A percentile compares a stretch with the other conserved stretches of the same genome.
phyloP scores from a whole-genome alignment of 2,888 invertebrate genomes.

The Trichogramma evanescens region DNA sequence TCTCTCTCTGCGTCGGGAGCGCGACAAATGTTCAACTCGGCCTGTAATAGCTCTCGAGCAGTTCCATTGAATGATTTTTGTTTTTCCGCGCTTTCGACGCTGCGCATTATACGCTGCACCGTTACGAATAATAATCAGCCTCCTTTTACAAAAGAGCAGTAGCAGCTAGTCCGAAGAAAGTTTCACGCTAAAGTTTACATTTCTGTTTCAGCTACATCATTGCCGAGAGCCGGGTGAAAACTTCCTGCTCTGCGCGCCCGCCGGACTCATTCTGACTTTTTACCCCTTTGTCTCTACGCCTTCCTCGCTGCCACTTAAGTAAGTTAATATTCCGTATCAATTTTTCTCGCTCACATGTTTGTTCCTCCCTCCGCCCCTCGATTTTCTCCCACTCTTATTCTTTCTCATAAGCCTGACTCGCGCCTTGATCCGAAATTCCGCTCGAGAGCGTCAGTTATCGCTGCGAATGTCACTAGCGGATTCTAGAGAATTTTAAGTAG shows the following conservation, averaged over 20 bases:
- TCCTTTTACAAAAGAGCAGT: background rate
- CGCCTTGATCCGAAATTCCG: background rate
- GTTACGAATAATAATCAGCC: too few species aligned
- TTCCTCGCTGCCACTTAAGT: constrained; percentile 8
- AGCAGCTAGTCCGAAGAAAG: background rate
- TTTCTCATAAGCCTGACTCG: background rate
- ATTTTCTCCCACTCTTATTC: background rate
- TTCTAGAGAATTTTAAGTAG: constrained; percentile 7
- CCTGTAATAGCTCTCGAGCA: too few species aligned
- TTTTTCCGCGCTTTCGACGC: too few species aligned
- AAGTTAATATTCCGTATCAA: constrained; percentile 8
- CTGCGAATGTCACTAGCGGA: background rate
- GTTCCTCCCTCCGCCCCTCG: background rate
- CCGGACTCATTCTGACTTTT: too few species aligned
- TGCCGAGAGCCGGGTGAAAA: background rate
- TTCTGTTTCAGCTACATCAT: constrained; percentile 11
- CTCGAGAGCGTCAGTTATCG: background rate
- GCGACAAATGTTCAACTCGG: too few species aligned
- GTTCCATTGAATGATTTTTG: too few species aligned
- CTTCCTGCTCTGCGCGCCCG: background rate
- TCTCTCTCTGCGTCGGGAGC: too few species aligned
- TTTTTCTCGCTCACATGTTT: background rate
- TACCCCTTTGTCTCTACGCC: constrained; percentile 7
- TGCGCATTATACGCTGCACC: too few species aligned
- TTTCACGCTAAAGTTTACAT: constrained; percentile 4